phyloP scores from a whole-genome alignment of 2,113 vertebrate genomes.

The Calidris pugnax region DNA sequence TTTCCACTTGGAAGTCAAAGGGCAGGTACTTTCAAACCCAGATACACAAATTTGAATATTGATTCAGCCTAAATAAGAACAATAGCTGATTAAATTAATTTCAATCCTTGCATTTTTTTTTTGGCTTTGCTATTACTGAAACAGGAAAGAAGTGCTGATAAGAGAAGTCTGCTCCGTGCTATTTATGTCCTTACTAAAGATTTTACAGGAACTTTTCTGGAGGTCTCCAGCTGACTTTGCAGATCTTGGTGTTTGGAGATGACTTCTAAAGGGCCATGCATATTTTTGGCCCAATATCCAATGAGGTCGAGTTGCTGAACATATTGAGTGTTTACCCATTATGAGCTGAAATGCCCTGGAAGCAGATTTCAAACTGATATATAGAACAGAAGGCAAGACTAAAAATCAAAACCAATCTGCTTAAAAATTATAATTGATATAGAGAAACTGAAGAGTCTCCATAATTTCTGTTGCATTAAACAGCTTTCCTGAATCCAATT shows the following conservation, averaged over 20 bases:
- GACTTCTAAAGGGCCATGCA: not conserved
- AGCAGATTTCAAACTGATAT: not conserved
- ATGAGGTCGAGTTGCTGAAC: not conserved
- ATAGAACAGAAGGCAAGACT: conserved; percentile 4
- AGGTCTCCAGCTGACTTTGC: not conserved
- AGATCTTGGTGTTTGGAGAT: not conserved
- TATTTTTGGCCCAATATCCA: not conserved
- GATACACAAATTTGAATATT: not conserved
- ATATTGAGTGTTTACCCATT: not conserved
- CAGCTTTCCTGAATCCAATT: not conserved
- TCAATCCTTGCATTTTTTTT: not conserved
- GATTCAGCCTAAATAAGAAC: conserved; percentile 7
- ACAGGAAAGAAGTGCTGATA: not conserved
- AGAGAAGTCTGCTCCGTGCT: not conserved
- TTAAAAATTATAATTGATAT: conserved; percentile 21
- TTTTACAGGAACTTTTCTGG: not conserved
- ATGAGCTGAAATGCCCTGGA: not conserved
- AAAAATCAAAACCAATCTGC: not conserved
- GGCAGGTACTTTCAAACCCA: not conserved
- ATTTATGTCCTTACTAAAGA: not conserved
- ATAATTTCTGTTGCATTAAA: not conserved
- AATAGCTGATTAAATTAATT: not conserved
- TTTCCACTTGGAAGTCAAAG: not conserved
- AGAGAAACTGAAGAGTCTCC: not conserved
- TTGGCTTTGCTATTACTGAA: not conserved